A percentile compares a stretch with the other conserved stretches of the same genome.
Evolutionary conservation across 2,113 vertebrate species (phyloP).

Genomic region (Podarcis raffonei): DNA sequence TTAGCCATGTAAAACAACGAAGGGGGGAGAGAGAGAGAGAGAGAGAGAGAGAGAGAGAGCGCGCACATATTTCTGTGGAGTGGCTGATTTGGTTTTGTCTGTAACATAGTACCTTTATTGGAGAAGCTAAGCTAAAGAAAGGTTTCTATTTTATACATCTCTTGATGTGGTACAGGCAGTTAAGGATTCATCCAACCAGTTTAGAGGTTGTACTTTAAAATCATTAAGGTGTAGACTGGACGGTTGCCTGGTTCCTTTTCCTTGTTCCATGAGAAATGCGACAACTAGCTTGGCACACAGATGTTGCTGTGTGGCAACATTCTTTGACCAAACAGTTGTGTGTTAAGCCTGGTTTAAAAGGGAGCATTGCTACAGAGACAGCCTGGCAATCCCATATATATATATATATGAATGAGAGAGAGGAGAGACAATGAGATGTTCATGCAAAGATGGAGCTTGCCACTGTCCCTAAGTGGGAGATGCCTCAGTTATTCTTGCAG

Average conservation of each 20-base stretch:
- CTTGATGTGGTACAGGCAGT: constrained; percentile 17
- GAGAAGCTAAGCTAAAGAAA: constrained; percentile 21
- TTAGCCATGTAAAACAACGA: constrained; percentile 39
- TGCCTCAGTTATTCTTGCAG: constrained; percentile 55
- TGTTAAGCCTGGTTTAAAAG: constrained; percentile 38
- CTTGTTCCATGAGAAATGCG: constrained; percentile 40
- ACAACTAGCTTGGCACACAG: constrained; percentile 19
- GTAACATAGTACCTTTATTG: background rate
- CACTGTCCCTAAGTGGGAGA: constrained; percentile 50
- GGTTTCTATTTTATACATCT: background rate
- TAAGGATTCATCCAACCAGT: constrained; percentile 45
- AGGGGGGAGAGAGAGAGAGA: too few relatives aligned
- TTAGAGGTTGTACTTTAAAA: constrained; percentile 25
- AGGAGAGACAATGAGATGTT: constrained; percentile 69
- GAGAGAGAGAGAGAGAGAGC: background rate
- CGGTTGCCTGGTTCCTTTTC: background rate
- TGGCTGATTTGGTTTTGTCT: constrained; percentile 27
- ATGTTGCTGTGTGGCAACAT: background rate
- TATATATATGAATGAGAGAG: constrained; percentile 24
- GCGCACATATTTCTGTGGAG: constrained; percentile 24
- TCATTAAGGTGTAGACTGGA: background rate
- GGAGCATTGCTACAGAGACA: constrained; percentile 47
- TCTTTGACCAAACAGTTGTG: constrained; percentile 35
- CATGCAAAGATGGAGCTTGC: constrained; percentile 67
- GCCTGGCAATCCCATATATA: constrained; percentile 2